These are phyloP conservation scores for Oreochromis tanganicae DNA, from an alignment of 2,113 vertebrate species.

Conservation along the genomic window DNA sequence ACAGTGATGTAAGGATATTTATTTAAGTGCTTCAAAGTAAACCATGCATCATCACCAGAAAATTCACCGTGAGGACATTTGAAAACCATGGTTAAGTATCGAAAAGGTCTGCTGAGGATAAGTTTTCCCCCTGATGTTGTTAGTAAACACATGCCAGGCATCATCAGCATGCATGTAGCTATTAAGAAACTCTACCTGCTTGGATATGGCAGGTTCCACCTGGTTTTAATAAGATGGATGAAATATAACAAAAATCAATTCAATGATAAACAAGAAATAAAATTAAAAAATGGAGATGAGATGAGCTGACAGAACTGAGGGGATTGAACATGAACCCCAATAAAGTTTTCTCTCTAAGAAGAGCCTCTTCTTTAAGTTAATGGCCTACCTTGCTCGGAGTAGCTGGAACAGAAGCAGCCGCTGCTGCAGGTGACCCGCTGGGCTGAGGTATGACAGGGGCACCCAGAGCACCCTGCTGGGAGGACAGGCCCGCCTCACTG, in stretches of 20 bases:
- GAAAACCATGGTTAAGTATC: neutral
- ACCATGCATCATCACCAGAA: conserved; percentile 1
- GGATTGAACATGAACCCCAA: neutral
- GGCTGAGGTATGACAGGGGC: conserved; percentile 82
- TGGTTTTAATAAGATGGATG: conserved; percentile 31
- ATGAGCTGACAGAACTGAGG: neutral
- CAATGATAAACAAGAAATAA: neutral
- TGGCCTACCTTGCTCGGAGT: conserved; percentile 84
- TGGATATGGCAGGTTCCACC: conserved; percentile 53
- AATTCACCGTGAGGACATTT: neutral
- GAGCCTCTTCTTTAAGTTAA: neutral
- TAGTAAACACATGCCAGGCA: conserved; percentile 36
- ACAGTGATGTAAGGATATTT: neutral
- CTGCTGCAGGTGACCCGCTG: conserved; percentile 60
- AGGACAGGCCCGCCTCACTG: conserved; percentile 82
- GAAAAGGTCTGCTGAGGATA: neutral
- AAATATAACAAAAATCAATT: neutral
- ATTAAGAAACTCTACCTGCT: conserved; percentile 60
- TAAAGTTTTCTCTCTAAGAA: rapidly evolving
- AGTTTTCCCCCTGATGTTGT: neutral
- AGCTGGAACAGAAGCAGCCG: conserved; percentile 57
- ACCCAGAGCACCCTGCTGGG: conserved; percentile 83
- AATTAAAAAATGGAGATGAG: neutral
- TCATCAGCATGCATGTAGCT: conserved; percentile 35
- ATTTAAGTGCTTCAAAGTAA: neutral